phyloP scores from a whole-genome alignment of 2,888 invertebrate species.

The Seira ritae region DNA sequence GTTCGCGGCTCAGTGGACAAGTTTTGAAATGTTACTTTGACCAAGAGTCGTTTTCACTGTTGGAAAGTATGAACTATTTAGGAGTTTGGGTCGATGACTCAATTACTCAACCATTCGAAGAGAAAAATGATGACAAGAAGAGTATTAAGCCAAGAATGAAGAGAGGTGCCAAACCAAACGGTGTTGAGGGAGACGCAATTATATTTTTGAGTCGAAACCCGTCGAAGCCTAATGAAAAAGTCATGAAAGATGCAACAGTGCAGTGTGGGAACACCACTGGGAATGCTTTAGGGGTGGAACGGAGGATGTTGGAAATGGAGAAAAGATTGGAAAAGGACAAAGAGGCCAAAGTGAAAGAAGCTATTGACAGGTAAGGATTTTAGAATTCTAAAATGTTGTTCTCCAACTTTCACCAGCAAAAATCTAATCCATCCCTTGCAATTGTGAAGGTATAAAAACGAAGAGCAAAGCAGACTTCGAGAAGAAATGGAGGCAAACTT shows the following conservation, averaged over 20 bases:
- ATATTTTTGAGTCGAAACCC: not conserved
- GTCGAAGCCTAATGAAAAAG: not conserved
- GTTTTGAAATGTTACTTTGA: constrained; percentile 67
- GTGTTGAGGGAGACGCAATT: not conserved
- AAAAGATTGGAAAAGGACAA: constrained; percentile 49
- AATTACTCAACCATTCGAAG: not conserved
- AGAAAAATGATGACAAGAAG: not conserved
- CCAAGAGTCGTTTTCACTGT: constrained; percentile 60
- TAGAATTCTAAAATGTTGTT: constrained; percentile 17
- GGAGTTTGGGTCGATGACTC: constrained; percentile 41
- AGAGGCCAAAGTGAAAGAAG: constrained; percentile 37
- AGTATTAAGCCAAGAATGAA: not conserved
- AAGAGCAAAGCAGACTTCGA: constrained; percentile 50
- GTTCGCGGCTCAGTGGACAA: constrained; percentile 44
- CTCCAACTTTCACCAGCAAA: not conserved
- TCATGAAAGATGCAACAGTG: not conserved
- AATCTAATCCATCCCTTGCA: not conserved
- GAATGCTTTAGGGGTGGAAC: constrained; percentile 17
- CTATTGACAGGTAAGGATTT: constrained; percentile 52
- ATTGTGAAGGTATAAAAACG: constrained; percentile 52
- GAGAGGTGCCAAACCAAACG: not conserved
- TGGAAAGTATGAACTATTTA: constrained; percentile 65
- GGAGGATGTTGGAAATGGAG: constrained; percentile 38
- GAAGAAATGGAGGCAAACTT: constrained; percentile 61
- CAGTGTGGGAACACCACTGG: not conserved